Conservation (phyloP, 2,113 vertebrate species). For the Cardinalis cardinalis region DNA sequence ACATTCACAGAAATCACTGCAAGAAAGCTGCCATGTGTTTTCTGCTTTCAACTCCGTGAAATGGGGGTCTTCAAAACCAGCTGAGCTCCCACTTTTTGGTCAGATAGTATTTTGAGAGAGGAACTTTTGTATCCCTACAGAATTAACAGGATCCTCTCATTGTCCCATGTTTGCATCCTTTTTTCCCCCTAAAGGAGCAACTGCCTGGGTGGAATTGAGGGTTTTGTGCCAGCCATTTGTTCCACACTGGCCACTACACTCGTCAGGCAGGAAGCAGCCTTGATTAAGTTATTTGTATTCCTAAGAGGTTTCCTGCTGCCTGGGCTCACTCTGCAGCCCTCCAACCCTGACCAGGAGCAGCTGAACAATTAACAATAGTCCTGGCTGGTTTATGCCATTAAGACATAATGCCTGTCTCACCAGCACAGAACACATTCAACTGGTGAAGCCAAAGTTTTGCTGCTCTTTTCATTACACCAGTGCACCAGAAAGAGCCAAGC, state of each 20-base stretch:
- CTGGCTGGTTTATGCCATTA: neutral
- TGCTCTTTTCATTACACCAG: neutral
- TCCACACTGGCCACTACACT: neutral
- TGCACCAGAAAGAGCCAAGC: neutral
- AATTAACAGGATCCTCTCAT: neutral
- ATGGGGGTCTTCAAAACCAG: neutral
- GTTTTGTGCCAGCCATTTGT: neutral
- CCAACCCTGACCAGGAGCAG: neutral
- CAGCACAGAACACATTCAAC: neutral
- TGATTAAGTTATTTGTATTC: conserved; percentile 22
- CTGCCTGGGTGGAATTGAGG: neutral
- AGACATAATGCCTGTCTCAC: neutral
- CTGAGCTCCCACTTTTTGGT: neutral
- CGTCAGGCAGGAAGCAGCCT: neutral
- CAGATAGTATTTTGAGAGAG: neutral
- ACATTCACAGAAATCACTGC: neutral
- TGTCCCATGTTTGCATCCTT: neutral
- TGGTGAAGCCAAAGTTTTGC: neutral
- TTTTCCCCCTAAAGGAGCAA: neutral
- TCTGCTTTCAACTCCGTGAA: neutral
- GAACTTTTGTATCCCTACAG: neutral
- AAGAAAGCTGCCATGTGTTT: neutral
- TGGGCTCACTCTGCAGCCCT: neutral
- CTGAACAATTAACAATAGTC: neutral
- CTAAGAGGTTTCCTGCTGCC: neutral